Percentiles rank a stretch among this genome's conserved stretches.
phyloP scores from a whole-genome alignment of 1,140 invertebrate genomes.

The Drosophila arizonae region DNA sequence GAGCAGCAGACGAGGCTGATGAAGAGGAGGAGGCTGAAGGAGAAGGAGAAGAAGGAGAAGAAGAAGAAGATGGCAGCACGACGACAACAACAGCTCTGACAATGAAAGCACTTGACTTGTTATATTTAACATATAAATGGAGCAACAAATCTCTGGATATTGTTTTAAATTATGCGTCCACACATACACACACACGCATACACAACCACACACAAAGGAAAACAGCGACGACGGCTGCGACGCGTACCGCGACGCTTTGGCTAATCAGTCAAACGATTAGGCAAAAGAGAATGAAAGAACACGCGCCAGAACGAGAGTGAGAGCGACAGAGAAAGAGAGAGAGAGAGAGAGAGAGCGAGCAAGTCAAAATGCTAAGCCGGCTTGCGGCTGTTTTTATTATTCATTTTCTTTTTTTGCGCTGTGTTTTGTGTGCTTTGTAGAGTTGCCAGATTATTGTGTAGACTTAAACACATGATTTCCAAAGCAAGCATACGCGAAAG shows the following conservation, averaged over 20 bases:
- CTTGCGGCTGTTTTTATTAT: conserved; percentile 14
- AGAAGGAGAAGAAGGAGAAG: neutral
- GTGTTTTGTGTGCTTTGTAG: conserved; percentile 14
- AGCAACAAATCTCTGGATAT: conserved; percentile 79
- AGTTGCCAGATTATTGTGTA: conserved; percentile 35
- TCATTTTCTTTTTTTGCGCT: too few species aligned
- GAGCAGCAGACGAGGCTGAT: conserved; percentile 6
- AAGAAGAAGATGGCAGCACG: conserved; percentile 21
- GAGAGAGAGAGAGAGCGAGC: conserved; percentile 1
- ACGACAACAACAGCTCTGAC: conserved; percentile 40
- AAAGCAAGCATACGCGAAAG: conserved; percentile 2
- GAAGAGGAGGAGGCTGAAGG: neutral
- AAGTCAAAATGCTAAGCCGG: conserved; percentile 23
- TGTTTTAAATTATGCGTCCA: conserved; percentile 73
- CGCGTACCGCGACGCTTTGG: conserved; percentile 28
- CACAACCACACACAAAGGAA: neutral
- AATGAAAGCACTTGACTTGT: conserved; percentile 74
- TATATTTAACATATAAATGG: conserved; percentile 77
- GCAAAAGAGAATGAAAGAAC: conserved; percentile 20
- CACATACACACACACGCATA: conserved; percentile 16
- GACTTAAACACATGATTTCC: conserved; percentile 14
- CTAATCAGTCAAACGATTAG: conserved; percentile 56
- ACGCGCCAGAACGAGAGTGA: neutral
- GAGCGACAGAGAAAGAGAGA: neutral
- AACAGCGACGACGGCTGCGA: conserved; percentile 1